Evolutionary conservation across 1,140 invertebrate genomes (phyloP), one percentile per base, ranked within the genome.

Genomic region (Anastrepha ludens): DNA sequence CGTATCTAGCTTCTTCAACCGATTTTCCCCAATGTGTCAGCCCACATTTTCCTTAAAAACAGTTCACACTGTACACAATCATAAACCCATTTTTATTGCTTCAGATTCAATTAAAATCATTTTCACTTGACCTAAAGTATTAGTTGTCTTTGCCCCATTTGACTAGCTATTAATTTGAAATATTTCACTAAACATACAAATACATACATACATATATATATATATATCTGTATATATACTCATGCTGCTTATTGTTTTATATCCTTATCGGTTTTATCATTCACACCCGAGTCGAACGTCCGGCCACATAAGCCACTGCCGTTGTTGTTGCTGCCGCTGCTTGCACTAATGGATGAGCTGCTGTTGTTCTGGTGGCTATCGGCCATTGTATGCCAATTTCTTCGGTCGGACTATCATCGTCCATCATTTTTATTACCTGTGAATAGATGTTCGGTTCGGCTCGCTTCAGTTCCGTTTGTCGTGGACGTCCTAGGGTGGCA

Each of bases 401-500:
- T 55, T 81, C 74, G n/a, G 15, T 70, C 17, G 65, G 64, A 81
- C 29, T 59, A 62, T 78, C 85, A 64, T 62, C 86, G 64, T 88
- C 88, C 86, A 88, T 87, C 86, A 88, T 87, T 86, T 86, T 74
- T 64, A 87, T 93, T 93, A 95, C 95, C 93, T 95, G 95, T 88
- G 95, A 95, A 91, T 95, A 95, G 90, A 95, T 95, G 88, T 94
- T 95, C 88, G 95, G 94, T 89, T 95, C 95, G 85, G 91, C 90
- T 62, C 92, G 90, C 89, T 94, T 94, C 88, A 93, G 91, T 85
- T 93, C 94, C 89, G 94, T 90, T 89, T 92, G 90, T 89, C 94
- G 91, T 85, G 93, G 93, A 88, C 94, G 93, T 62, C 94, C 94
- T 88, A 95, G 90, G 87, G 94, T 95, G 90, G 94, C 94, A 89